phyloP scores from a whole-genome alignment of 1,140 invertebrate species.

The Yoshiicerus persimilis region DNA sequence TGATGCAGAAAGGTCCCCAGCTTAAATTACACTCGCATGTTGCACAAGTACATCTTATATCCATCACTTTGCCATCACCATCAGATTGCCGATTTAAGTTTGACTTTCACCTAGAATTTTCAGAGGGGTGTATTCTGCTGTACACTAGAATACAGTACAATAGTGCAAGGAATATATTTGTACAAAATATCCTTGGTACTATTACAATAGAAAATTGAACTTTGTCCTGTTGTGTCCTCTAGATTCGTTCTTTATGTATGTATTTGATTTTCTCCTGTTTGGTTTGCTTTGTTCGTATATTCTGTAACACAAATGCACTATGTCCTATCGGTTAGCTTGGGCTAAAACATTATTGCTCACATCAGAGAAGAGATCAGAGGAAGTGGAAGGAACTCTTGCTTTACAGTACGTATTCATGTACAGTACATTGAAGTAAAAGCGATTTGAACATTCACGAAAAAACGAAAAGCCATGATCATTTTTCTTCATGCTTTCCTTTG shows the following conservation, averaged over 20 bases:
- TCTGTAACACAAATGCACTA: background rate
- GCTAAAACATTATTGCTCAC: background rate
- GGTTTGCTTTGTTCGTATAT: background rate
- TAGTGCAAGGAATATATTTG: background rate
- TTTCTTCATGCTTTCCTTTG: conserved; percentile 19
- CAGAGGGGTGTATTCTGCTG: too few species aligned
- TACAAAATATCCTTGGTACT: background rate
- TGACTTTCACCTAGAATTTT: background rate
- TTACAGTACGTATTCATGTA: background rate
- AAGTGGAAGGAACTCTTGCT: background rate
- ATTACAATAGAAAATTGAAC: background rate
- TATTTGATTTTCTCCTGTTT: background rate
- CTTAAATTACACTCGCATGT: background rate
- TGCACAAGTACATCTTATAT: background rate
- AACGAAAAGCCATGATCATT: conserved; percentile 20
- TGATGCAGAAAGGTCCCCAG: background rate
- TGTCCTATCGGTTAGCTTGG: background rate
- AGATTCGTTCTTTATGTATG: background rate
- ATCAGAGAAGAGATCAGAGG: background rate
- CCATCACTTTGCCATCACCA: conserved; percentile 10
- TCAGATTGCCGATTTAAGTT: background rate
- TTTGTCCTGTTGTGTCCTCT: background rate
- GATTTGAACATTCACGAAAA: background rate
- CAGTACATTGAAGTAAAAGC: background rate
- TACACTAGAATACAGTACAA: background rate